Evolutionary conservation across 2,888 invertebrate species (phyloP), one percentile per base, ranked within the genome.

Genomic region (Brenthis daphne): DNA sequence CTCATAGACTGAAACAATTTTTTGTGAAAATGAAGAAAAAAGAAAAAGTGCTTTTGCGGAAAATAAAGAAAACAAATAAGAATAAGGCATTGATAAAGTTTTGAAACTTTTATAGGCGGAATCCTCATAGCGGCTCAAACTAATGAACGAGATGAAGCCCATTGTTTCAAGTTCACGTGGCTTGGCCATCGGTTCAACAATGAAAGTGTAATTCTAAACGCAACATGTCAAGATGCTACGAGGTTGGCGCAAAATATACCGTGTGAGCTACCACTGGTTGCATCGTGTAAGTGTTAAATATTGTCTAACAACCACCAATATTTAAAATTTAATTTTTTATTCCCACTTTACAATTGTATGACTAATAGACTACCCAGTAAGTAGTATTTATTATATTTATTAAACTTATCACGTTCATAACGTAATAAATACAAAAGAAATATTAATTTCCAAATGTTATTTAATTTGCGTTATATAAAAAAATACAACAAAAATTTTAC

Each of bases 151-250:
- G 71, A 71, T 29, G 64, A 55, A 51, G 57, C 81, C 0, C 83
- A 87, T 58, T 96, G 96, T 79, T 95, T 94, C 83, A 93, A 94
- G 73, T 95, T 95, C 80, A 95, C 95, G 0, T 96, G 96, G 96
- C 85, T 96, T 2, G 96, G 96, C 0, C 94, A 95, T 0, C 90
- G 93, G 72, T 95, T 82, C 76, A 93, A 94, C 79, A 94, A 95
- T 75, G 85, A 90, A 33, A 94, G 93, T 73, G 82, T 82, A 3
- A 93, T 94, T 66, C 73, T 85, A 72, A 93, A 93, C 74, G 92
- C 94, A 1, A 94, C 93, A 14, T 94, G 94, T 75, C 86, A 89
- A 20, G 90, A 93, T 33, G 88, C 94, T 53, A 94, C 94, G 3
- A 85, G 86, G 2, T 89, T 94, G 24, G 80, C 93, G 11, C 83